A percentile compares a stretch with the other conserved stretches of the same genome.
Conservation (phyloP, 2,888 invertebrate species). For the Tipula helvola region DNA sequence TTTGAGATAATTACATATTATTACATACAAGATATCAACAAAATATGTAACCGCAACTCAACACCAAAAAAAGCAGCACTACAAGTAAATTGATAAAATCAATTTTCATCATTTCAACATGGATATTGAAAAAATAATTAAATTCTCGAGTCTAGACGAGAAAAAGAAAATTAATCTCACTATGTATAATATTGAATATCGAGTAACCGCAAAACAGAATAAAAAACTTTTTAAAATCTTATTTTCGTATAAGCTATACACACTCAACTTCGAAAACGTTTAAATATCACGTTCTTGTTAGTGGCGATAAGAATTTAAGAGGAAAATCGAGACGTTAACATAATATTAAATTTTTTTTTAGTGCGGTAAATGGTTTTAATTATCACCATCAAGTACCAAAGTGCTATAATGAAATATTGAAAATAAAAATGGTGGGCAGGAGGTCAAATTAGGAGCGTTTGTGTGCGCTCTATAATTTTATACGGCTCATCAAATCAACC, state of each 20-base stretch:
- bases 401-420: neutral
- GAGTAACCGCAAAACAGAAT: neutral
- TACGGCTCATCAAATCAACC: neutral
- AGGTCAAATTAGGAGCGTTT: neutral
- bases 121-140: neutral
- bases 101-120: neutral
- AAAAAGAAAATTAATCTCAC: neutral
- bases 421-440: neutral
- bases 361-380: neutral
- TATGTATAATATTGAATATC: neutral
- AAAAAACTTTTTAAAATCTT: neutral
- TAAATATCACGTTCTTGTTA: neutral
- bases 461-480: neutral
- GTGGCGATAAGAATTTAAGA: neutral
- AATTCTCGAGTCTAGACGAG: neutral
- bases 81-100: neutral
- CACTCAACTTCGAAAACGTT: neutral
- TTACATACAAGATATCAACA: too few relatives aligned
- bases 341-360: neutral
- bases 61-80: too few relatives aligned
- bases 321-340: neutral
- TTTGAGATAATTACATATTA: too few relatives aligned
- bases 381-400: neutral
- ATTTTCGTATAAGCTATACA: neutral
- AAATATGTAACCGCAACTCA: too few relatives aligned